Evolutionary conservation across 2,797 vertebrate species (phyloP).

Genomic region (Leptatherina wallacei): DNA sequence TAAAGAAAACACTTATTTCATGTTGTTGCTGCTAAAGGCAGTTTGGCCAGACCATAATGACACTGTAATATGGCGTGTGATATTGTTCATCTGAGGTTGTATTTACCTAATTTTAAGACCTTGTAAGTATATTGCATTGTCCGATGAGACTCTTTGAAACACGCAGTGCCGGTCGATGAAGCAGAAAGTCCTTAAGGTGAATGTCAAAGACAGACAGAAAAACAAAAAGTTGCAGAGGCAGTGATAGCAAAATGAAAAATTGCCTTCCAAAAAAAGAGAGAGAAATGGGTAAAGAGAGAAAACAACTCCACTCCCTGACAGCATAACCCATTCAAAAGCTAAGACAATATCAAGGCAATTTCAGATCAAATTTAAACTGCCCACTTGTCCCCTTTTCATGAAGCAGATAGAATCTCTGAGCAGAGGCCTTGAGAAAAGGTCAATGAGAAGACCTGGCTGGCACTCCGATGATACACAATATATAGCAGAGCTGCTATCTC

Average conservation of each 20-base stretch:
- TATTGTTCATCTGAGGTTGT: no score
- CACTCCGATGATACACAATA: conserved; percentile 55
- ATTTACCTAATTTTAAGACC: neutral
- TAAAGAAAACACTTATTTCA: no score
- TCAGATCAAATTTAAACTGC: conserved; percentile 79
- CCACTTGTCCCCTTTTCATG: conserved; percentile 74
- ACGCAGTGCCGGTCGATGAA: conserved; percentile 7
- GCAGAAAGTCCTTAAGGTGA: conserved; percentile 45
- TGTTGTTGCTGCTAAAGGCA: no score
- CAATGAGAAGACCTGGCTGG: conserved; percentile 72
- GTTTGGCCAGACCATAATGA: no score
- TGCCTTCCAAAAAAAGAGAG: conserved; percentile 35
- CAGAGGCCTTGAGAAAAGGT: conserved; percentile 74
- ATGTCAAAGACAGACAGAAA: conserved; percentile 57
- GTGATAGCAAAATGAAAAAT: conserved; percentile 67
- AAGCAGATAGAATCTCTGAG: conserved; percentile 76
- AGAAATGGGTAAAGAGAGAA: conserved; percentile 61
- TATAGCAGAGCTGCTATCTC: conserved; percentile 42
- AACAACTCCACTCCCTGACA: conserved; percentile 61
- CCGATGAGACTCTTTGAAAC: neutral
- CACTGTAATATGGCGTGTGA: no score
- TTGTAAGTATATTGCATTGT: neutral
- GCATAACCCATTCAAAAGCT: conserved; percentile 63
- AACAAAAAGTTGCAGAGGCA: conserved; percentile 27
- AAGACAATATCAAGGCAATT: conserved; percentile 83